Evolutionary conservation across 2,797 vertebrate genomes (phyloP), one percentile per base, ranked within the genome.

Genomic region (Rhodeus uyekii): DNA sequence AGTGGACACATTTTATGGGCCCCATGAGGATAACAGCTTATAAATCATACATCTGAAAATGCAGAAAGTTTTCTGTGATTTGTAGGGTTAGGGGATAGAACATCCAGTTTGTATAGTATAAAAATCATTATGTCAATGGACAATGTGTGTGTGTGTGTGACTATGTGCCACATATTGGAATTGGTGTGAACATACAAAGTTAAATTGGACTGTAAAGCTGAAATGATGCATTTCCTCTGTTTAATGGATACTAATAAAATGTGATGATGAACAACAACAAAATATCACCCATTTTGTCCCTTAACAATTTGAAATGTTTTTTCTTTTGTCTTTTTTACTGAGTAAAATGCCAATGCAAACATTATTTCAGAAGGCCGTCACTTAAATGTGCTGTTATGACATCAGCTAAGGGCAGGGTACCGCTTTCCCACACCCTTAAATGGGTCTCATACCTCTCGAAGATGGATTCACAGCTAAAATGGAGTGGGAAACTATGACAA

Each of bases 361-460:
- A 83, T 83, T 80, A 67, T 82, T 79, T 74, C 7, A 48, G 78
- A 83, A 53, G 34, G 9, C 34, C 53, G 61, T 80, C 50, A 61
- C 65, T 78, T 44, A 46, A 44, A 81, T 69, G 39, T 46, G n/a
- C 34, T 39, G 44, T 69, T 64, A 34, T 81, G 55, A 81, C 71
- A 67, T 81, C 38, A 79, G 42, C 50, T 44, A 39, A 73, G 38
- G 72, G n/a, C 48, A 83, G 48, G 39, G 61, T 76, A 77, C 55
- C 50, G 75, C 42, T 80, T 85, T 84, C 72, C 80, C 83, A 87
- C 80, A 80, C 39, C 19, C 39, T 80, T 55, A 67, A 78, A 72
- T 69, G 50, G 3, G 29, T 75, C 58, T 74, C 58, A 64, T 64
- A 48, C n/a, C 22, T 64, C 53, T 55, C 19, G 50, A 22, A 67